Evolutionary conservation across 2,113 vertebrate genomes (phyloP), one percentile per base, ranked within the genome.

Genomic region (Neofelis nebulosa): DNA sequence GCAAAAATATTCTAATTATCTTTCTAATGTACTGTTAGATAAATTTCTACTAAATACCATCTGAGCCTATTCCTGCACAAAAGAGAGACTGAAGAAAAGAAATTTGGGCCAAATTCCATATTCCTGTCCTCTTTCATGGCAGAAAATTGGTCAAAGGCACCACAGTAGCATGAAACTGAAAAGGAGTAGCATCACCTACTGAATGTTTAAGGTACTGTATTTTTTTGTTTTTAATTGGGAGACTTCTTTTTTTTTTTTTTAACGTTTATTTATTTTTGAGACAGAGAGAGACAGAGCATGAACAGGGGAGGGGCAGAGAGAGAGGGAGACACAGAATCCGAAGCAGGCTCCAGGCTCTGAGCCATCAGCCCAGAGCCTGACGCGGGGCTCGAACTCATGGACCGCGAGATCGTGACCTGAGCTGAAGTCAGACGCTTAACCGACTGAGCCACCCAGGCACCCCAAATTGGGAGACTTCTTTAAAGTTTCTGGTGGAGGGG

Each of bases 1-100:
- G 25, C 48, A 92, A 90, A 98, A 96, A 91, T 73, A 95, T 50
- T 79, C 83, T 80, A 91, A 78, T 91, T 78, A 55, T 93, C 89
- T 85, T 93, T 94, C 89, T 78, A 96, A 82, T 38, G 38, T 65
- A 90, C 78, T 91, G 52, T 66, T 82, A 92, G 25, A 94, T 96
- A 96, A 92, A 90, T 68, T 91, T 89, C 71, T 71, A 95, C 66
- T 71, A 95, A 98, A 78, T 15, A 97, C 29, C 48, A 89, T 74
- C 89, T 92, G 78, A 95, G 29, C 82, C 61, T 71, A 19, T 95
- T 93, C 23, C 78, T 73, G 81, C 21, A 97, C 73, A 96, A 78
- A 19, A 52, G 27, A 93, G 45, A 16, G 50, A 93, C 45, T 36
- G 31, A 94, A 74, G 10, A 48, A 74, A 81, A 94, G 14, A 91